Evolutionary conservation across 2,888 invertebrate genomes (phyloP).

Genomic region (Euproctis similis): DNA sequence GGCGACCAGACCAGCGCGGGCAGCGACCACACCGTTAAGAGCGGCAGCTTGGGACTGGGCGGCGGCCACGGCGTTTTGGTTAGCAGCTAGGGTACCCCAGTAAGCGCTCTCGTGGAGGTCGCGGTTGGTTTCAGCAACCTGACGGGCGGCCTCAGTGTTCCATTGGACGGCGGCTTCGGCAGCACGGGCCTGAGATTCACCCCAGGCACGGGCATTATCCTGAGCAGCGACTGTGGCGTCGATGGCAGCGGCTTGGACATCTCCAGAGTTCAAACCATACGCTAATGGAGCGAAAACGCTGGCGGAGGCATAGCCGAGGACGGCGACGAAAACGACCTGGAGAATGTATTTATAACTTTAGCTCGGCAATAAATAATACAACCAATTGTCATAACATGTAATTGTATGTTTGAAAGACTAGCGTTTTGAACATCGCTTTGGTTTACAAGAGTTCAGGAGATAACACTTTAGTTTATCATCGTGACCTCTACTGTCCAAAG

Average conservation of each 20-base stretch:
- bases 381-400: too few relatives aligned
- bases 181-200: slow-evolving; percentile 53
- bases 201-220: slow-evolving; percentile 51
- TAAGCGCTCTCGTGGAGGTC: slow-evolving; percentile 62
- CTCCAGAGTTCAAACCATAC: slow-evolving; percentile 56
- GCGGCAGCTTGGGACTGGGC: slow-evolving; percentile 66
- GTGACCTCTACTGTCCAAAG: too few relatives aligned
- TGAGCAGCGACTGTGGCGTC: slow-evolving; percentile 57
- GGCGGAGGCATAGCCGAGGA: slow-evolving; percentile 70
- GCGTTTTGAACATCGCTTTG: too few relatives aligned
- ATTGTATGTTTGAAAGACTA: too few relatives aligned
- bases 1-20: slow-evolving; percentile 6
- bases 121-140: slow-evolving; percentile 53
- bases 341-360: too few relatives aligned
- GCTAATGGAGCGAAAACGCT: slow-evolving; percentile 47
- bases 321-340: slow-evolving; percentile 65
- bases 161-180: slow-evolving; percentile 52
- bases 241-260: slow-evolving; percentile 64
- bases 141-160: slow-evolving; percentile 52
- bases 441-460: too few relatives aligned
- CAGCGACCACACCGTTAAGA: slow-evolving; percentile 42
- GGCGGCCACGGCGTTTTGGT: slow-evolving; percentile 61
- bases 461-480: too few relatives aligned
- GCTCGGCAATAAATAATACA: too few relatives aligned
- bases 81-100: slow-evolving; percentile 60